A percentile compares a stretch with the other conserved stretches of the same genome.
Conservation (phyloP, 30 jellyfish, hydroid and myxozoan species). For the Cassiopea andromeda region DNA sequence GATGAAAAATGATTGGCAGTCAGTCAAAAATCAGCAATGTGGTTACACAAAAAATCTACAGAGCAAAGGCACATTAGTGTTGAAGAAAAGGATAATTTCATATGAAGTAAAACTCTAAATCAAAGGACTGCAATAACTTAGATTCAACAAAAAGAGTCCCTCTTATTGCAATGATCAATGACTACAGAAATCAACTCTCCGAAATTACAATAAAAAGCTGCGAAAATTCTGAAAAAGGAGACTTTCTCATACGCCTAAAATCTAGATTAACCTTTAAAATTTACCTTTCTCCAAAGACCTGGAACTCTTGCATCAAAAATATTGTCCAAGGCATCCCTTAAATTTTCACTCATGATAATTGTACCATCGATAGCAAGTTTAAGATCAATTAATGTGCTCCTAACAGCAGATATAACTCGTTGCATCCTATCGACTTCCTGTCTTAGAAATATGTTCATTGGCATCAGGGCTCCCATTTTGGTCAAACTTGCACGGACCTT, state of each 20-base stretch:
- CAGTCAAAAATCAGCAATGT: neutral
- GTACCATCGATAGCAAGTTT: constrained; percentile 90
- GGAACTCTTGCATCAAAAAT: constrained; percentile 89
- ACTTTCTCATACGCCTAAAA: neutral
- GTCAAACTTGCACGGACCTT: constrained; percentile 79
- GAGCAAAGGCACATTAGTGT: too few species aligned
- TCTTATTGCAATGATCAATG: too few species aligned
- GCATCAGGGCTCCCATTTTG: constrained; percentile 86
- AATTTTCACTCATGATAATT: constrained; percentile 78
- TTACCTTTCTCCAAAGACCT: constrained; percentile 83
- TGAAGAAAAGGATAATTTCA: too few species aligned
- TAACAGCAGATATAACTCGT: constrained; percentile 74
- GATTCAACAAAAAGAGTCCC: too few species aligned
- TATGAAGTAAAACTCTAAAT: too few species aligned
- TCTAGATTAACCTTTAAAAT: neutral
- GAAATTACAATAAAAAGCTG: too few species aligned
- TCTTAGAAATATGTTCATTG: constrained; percentile 80
- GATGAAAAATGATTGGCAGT: neutral
- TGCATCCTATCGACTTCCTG: constrained; percentile 95
- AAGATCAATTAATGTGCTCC: constrained; percentile 77
- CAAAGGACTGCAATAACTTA: too few species aligned
- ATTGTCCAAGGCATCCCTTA: constrained; percentile 92
- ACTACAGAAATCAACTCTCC: too few species aligned
- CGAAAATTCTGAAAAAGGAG: neutral
- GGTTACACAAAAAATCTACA: too few species aligned